Evolutionary conservation across 2,113 vertebrate genomes (phyloP), one percentile per base, ranked within the genome.

Genomic region (Carettochelys insculpta): DNA sequence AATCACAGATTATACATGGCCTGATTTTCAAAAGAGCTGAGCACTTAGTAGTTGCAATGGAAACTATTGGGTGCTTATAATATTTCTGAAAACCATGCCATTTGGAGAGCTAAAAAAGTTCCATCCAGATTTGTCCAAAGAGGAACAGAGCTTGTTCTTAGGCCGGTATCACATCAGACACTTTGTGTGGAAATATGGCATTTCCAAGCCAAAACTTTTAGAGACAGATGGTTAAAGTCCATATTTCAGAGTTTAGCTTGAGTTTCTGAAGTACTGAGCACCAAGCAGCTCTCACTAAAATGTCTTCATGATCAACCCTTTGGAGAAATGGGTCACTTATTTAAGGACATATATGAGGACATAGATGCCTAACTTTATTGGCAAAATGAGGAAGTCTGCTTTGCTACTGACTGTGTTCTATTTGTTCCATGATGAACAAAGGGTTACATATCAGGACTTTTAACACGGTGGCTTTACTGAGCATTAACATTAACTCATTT

Each of bases 401-500:
- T 27, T 54, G 38, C 51, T 53, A 54, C 77, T 80, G 51, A n/a
- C 77, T 53, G 4, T 41, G 38, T 80, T 53, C 38, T 54, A 27
- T 22, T 38, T 24, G 38, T 73, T 73, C 68, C 6, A 1, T 43
- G 68, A 43, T 73, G n/a, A 73, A 43, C 38, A 73, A 41, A 73
- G 68, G 38, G 24, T 73, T 73, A 7, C 68, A n/a, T 43, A 25
- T 73, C 68, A 43, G 68, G n/a, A 73, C 5, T 41, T 43, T 73
- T 38, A 73, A 43, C 11, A 5, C n/a, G 43, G 9, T 38, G 43
- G 13, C 41, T 73, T 73, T 41, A 22, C 24, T 25, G 68, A 41
- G 38, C 68, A 25, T 5, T 73, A 73, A 43, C n/a, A 41, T 71
- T 92, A 92, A 92, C 77, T 87, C 82, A 90, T 83, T 91, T 48